phyloP scores from a whole-genome alignment of 1,140 invertebrate genomes.

The Linepithema humile region DNA sequence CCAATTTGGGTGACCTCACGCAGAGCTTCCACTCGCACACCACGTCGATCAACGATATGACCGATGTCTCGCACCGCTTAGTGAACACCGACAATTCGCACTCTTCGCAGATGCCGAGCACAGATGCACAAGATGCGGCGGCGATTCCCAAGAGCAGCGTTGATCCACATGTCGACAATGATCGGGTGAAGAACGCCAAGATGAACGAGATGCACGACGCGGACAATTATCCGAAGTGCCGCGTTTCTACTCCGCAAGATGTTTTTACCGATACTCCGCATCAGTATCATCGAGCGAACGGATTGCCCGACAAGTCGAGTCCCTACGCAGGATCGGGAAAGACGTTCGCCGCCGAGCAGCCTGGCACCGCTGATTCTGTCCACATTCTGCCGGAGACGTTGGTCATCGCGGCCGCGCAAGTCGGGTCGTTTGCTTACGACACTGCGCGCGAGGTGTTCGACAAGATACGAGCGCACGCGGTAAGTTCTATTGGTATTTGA shows the following conservation, averaged over 20 bases:
- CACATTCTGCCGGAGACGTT: slow-evolving; percentile 29
- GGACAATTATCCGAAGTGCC: background rate
- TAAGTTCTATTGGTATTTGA: too few relatives aligned
- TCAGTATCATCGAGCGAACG: background rate
- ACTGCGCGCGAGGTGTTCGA: slow-evolving; percentile 20
- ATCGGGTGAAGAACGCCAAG: background rate
- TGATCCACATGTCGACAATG: background rate
- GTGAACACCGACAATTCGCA: too few relatives aligned
- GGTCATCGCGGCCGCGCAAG: slow-evolving; percentile 12
- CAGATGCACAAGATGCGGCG: background rate
- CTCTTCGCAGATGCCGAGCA: too few relatives aligned
- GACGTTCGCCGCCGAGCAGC: background rate
- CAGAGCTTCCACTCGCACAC: slow-evolving; percentile 68
- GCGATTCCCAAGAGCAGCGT: background rate
- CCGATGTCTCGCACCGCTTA: background rate
- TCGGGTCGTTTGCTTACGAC: slow-evolving; percentile 18
- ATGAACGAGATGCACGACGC: background rate
- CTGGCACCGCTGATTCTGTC: background rate
- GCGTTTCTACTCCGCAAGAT: background rate
- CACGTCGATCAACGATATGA: slow-evolving; percentile 34
- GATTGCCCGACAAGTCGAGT: background rate
- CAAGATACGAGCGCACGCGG: slow-evolving; percentile 23
- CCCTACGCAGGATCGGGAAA: background rate
- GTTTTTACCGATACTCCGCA: background rate
- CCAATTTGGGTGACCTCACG: slow-evolving; percentile 35